Evolutionary conservation across 2,797 vertebrate genomes (phyloP).

Genomic region (Artibeus lituratus): DNA sequence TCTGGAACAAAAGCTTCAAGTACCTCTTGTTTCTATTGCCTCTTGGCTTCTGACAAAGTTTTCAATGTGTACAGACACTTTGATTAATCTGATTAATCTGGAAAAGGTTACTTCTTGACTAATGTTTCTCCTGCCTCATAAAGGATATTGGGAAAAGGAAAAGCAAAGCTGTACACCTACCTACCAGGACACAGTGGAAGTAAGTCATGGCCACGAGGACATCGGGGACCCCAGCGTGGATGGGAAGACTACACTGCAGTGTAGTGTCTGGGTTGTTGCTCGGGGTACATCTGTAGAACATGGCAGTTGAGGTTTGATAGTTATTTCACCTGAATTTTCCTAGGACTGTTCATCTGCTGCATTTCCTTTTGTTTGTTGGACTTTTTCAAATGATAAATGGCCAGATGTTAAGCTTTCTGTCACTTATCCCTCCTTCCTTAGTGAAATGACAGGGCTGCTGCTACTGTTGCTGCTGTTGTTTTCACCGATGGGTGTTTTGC

Average conservation of each 20-base stretch:
- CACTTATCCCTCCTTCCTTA: conserved; percentile 68
- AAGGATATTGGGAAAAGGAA: not conserved
- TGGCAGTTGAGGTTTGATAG: not conserved
- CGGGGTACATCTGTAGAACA: not conserved
- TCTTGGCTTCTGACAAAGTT: not conserved
- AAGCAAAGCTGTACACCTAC: not conserved
- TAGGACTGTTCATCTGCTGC: not conserved
- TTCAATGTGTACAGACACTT: not conserved
- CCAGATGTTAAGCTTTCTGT: conserved; percentile 68
- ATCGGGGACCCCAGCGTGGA: not conserved
- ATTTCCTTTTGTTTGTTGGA: conserved; percentile 54
- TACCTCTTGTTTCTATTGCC: not conserved
- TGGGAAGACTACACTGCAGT: not conserved
- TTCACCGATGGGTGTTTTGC: conserved; percentile 69
- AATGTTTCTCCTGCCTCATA: not conserved
- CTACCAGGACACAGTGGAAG: not conserved
- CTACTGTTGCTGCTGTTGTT: conserved; percentile 31
- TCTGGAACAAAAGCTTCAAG: not conserved
- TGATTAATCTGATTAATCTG: not conserved
- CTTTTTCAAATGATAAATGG: conserved; percentile 61
- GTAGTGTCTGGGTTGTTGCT: not conserved
- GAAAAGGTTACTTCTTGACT: not conserved
- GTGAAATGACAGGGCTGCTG: conserved; percentile 51
- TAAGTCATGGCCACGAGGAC: not conserved
- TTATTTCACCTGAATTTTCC: conserved; percentile 43